Evolutionary conservation across 2,888 invertebrate species (phyloP).

Genomic region (Pristionchus exspectatus): DNA sequence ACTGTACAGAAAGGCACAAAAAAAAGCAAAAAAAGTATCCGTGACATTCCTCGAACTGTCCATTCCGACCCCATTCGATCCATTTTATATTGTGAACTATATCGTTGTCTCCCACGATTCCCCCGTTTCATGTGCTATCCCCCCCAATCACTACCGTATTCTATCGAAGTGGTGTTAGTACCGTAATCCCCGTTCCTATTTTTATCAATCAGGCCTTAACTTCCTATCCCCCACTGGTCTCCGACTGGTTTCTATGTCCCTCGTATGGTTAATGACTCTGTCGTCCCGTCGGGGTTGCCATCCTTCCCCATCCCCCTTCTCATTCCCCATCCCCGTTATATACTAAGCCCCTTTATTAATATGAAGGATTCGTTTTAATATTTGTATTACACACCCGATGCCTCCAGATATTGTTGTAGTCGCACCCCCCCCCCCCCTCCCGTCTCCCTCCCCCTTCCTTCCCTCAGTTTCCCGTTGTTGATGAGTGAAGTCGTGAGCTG

Average conservation of each 20-base stretch:
- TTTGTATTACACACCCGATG: not conserved
- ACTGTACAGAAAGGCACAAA: not conserved
- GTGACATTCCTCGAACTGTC: not conserved
- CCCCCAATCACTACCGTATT: not conserved
- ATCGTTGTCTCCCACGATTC: slow-evolving; percentile 20
- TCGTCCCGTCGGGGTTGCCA: not conserved
- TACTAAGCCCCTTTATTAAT: slow-evolving; percentile 6
- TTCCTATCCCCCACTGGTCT: not conserved
- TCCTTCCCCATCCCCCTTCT: not conserved
- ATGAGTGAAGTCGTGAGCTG: slow-evolving; percentile 14
- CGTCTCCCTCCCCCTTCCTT: not conserved
- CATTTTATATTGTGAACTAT: slow-evolving; percentile 11
- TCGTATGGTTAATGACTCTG: not conserved
- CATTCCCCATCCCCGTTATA: not conserved
- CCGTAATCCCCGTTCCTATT: slow-evolving; percentile 37
- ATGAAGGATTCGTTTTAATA: slow-evolving; percentile 37
- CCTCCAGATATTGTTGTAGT: slow-evolving; percentile 36
- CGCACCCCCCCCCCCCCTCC: not conserved
- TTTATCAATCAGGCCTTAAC: slow-evolving; percentile 6
- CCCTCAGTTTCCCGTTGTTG: slow-evolving; percentile 20
- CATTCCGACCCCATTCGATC: slow-evolving; percentile 3
- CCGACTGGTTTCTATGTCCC: not conserved
- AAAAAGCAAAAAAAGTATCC: not conserved
- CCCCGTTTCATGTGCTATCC: slow-evolving; percentile 27
- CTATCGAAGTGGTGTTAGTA: slow-evolving; percentile 18